Conservation (phyloP, 1,140 invertebrate species). For the Heterodera schachtii region DNA sequence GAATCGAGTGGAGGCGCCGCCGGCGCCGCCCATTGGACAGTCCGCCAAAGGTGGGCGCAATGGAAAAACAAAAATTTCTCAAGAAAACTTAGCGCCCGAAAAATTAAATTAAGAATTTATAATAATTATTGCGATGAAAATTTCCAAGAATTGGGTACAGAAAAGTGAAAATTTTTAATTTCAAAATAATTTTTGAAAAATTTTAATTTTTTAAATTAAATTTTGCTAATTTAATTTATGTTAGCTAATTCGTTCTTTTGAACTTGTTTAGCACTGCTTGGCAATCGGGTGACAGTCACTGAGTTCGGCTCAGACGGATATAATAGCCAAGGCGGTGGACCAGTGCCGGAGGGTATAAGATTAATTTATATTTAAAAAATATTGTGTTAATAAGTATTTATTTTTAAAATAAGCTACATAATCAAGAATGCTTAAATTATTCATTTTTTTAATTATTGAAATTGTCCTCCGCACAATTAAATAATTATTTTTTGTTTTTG, state of each 20-base stretch:
- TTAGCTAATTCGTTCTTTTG: no score
- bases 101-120: not conserved
- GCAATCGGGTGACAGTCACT: conserved; percentile 37
- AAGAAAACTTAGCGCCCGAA: no score
- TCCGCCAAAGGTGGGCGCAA: not conserved
- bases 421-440: no score
- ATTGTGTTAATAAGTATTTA: not conserved
- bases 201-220: no score
- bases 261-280: conserved; percentile 40
- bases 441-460: no score
- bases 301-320: conserved; percentile 64
- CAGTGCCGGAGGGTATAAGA: conserved; percentile 51
- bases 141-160: no score
- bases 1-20: conserved; percentile 7
- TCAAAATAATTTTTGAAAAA: not conserved
- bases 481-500: no score
- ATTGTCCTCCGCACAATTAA: no score
- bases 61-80: no score
- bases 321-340: conserved; percentile 62
- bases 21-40: not conserved
- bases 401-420: no score
- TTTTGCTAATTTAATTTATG: no score
- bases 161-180: no score
- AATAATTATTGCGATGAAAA: not conserved
- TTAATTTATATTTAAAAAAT: conserved; percentile 10